These are phyloP conservation scores for Melitaea cinxia DNA, from an alignment of 1,140 invertebrate species.

Conservation along the genomic window DNA sequence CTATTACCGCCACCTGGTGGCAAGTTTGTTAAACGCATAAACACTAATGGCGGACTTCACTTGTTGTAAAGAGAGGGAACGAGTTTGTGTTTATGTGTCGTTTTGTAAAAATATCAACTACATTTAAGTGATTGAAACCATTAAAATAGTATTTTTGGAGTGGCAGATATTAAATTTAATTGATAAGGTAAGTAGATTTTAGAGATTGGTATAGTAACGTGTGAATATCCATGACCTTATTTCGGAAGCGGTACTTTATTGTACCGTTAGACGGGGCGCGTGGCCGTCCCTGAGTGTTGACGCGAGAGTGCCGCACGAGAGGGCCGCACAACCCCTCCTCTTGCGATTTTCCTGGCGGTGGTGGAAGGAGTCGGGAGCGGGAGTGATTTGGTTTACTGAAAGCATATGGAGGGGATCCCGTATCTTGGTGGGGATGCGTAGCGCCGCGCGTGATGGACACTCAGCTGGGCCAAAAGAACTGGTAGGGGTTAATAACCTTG, in stretches of 20 bases:
- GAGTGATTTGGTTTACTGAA: conserved; percentile 75
- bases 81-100: conserved; percentile 57
- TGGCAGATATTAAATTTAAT: conserved; percentile 27
- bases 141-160: conserved; percentile 17
- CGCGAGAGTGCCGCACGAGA: conserved; percentile 67
- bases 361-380: conserved; percentile 79
- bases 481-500: conserved; percentile 81
- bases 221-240: conserved; percentile 79
- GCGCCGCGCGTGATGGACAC: conserved; percentile 70
- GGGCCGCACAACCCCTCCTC: conserved; percentile 78
- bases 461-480: conserved; percentile 68
- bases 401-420: conserved; percentile 80
- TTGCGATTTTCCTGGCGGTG: conserved; percentile 75
- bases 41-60: conserved; percentile 78
- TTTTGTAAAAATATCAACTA: conserved; percentile 42
- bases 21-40: conserved; percentile 55
- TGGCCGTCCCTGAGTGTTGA: conserved; percentile 67
- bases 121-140: conserved; percentile 30
- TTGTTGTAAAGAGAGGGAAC: conserved; percentile 67
- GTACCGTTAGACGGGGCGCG: conserved; percentile 74
- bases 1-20: conserved; percentile 64
- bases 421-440: conserved; percentile 80
- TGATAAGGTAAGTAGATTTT: conserved; percentile 51
- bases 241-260: conserved; percentile 75
- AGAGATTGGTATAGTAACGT: conserved; percentile 54